Evolutionary conservation across 1,140 invertebrate species (phyloP).

Genomic region (Hylaeus anthracinus): DNA sequence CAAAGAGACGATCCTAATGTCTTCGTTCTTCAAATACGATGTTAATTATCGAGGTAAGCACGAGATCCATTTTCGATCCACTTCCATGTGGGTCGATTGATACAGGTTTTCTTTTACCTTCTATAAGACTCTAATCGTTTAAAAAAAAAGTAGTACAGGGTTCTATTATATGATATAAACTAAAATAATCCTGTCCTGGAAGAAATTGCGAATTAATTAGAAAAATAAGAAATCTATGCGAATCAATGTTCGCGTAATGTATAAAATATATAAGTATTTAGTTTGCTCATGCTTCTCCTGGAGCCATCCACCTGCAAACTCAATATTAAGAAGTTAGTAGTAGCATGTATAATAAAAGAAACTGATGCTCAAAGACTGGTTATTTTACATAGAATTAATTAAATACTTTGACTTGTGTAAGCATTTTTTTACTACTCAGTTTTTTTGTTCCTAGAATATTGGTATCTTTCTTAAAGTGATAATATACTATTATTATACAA

Average conservation of each 20-base stretch:
- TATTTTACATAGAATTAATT: constrained; percentile 24
- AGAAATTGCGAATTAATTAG: constrained; percentile 56
- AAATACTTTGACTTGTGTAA: background rate
- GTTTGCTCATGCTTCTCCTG: constrained; percentile 55
- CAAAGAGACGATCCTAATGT: constrained; percentile 58
- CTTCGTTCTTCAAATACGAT: constrained; percentile 61
- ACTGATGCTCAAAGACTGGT: constrained; percentile 47
- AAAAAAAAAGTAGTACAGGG: constrained; percentile 37
- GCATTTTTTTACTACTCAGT: too few relatives aligned
- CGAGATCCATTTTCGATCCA: constrained; percentile 38
- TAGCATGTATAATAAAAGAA: constrained; percentile 29
- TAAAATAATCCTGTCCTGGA: constrained; percentile 49
- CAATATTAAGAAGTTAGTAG: constrained; percentile 72
- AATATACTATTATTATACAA: background rate
- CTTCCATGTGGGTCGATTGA: constrained; percentile 39
- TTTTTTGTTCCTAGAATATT: background rate
- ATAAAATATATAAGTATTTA: constrained; percentile 47
- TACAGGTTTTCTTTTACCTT: constrained; percentile 59
- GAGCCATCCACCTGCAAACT: constrained; percentile 74
- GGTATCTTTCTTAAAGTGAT: constrained; percentile 8
- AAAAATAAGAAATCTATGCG: constrained; percentile 32
- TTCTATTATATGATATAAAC: constrained; percentile 45
- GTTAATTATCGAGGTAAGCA: constrained; percentile 49
- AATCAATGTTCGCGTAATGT: constrained; percentile 36
- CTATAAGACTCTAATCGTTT: constrained; percentile 56